Conservation (phyloP, 2,797 vertebrate species). For the Macroramphosus scolopax region DNA sequence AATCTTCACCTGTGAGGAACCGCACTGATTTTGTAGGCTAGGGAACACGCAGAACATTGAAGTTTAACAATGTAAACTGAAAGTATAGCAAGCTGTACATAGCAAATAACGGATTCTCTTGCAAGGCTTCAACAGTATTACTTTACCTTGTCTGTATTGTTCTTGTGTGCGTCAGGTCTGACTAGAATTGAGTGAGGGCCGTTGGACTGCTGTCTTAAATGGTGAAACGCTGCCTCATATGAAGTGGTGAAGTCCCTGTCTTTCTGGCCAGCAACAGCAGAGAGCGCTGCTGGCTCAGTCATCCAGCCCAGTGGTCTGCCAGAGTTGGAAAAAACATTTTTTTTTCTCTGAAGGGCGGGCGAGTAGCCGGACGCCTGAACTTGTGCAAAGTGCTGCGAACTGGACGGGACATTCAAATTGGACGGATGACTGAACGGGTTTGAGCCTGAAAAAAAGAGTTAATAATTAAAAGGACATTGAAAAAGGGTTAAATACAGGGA, state of each 20-base stretch:
- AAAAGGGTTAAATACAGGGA: neutral
- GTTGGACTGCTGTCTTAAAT: conserved; percentile 63
- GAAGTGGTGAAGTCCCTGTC: conserved; percentile 75
- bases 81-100: too few relatives aligned
- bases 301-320: conserved; percentile 65
- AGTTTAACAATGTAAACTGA: neutral
- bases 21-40: conserved; percentile 93
- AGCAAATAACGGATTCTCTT: too few relatives aligned
- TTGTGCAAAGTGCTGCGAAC: conserved; percentile 73
- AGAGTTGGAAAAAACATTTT: conserved; percentile 68
- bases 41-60: conserved; percentile 4
- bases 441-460: conserved; percentile 53
- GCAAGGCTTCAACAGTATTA: neutral
- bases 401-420: conserved; percentile 69
- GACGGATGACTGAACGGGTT: conserved; percentile 71
- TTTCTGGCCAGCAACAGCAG: conserved; percentile 78
- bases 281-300: conserved; percentile 77
- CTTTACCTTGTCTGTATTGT: conserved; percentile 86
- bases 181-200: conserved; percentile 92
- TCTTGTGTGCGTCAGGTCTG: conserved; percentile 87
- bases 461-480: neutral
- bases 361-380: conserved; percentile 68
- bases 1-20: conserved; percentile 88
- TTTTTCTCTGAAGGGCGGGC: conserved; percentile 74
- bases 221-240: conserved; percentile 66